Conservation (phyloP, 2,797 vertebrate species). For the Lagorchestes hirsutus region DNA sequence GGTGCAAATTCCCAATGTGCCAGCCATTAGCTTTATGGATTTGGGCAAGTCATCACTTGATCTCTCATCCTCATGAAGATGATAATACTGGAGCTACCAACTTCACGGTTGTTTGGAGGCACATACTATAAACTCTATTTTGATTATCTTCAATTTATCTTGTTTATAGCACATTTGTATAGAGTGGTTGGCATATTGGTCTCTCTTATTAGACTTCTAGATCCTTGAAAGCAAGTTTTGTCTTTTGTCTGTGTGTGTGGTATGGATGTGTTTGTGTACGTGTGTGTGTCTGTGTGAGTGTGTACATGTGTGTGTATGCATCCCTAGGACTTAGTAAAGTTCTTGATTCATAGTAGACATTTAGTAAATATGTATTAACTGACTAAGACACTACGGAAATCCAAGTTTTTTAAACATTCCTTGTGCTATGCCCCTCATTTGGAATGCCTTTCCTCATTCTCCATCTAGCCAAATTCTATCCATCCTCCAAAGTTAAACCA, state of each 20-base stretch:
- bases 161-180: not conserved
- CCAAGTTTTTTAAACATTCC: not conserved
- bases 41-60: not conserved
- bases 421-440: not conserved
- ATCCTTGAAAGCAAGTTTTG: not conserved
- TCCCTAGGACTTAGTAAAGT: not conserved
- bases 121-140: not conserved
- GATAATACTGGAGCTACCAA: not conserved
- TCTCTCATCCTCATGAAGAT: not conserved
- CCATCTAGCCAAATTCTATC: not conserved
- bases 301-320: too few relatives aligned
- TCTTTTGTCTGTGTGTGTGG: not conserved
- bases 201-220: not conserved
- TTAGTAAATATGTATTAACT: not conserved
- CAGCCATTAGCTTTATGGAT: not conserved
- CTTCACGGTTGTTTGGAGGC: not conserved
- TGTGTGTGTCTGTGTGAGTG: too few relatives aligned
- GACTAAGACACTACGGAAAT: not conserved
- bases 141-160: not conserved
- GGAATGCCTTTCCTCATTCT: not conserved
- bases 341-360: not conserved
- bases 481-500: not conserved
- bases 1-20: not conserved
- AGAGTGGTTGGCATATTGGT: not conserved
- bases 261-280: not conserved